phyloP scores from a whole-genome alignment of 2,888 invertebrate species.

The Xestia sexstrigata region DNA sequence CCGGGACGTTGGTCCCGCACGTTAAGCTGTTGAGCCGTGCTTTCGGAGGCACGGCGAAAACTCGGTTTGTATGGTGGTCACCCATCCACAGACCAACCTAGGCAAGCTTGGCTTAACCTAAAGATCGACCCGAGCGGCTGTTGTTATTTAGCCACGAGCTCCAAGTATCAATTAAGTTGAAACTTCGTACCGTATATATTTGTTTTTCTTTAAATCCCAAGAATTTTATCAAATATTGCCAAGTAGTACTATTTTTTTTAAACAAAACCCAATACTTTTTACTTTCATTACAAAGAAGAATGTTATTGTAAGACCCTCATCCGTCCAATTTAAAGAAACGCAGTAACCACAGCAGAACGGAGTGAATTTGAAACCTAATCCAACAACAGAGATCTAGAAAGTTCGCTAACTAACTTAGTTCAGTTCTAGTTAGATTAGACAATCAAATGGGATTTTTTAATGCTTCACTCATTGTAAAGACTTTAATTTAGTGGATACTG shows the following conservation, averaged over 20 bases:
- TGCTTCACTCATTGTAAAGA: not conserved
- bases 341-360: not conserved
- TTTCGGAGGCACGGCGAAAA: no score
- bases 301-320: constrained; percentile 13
- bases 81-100: no score
- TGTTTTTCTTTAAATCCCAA: not conserved
- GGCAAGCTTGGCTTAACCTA: no score
- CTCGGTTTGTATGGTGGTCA: no score
- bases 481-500: not conserved
- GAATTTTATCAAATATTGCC: not conserved
- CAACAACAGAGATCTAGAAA: constrained; percentile 50
- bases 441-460: not conserved
- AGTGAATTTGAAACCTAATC: constrained; percentile 35
- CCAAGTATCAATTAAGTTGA: no score
- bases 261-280: constrained; percentile 12
- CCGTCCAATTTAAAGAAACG: constrained; percentile 38
- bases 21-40: no score
- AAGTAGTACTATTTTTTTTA: not conserved
- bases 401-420: constrained; percentile 19
- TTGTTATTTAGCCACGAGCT: no score
- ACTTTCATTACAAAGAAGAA: constrained; percentile 28
- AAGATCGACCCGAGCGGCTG: no score
- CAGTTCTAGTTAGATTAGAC: constrained; percentile 16
- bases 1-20: no score
- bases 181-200: not conserved